Evolutionary conservation across 2,797 vertebrate genomes (phyloP), one percentile per base, ranked within the genome.

Genomic region (Rallus crepitans): DNA sequence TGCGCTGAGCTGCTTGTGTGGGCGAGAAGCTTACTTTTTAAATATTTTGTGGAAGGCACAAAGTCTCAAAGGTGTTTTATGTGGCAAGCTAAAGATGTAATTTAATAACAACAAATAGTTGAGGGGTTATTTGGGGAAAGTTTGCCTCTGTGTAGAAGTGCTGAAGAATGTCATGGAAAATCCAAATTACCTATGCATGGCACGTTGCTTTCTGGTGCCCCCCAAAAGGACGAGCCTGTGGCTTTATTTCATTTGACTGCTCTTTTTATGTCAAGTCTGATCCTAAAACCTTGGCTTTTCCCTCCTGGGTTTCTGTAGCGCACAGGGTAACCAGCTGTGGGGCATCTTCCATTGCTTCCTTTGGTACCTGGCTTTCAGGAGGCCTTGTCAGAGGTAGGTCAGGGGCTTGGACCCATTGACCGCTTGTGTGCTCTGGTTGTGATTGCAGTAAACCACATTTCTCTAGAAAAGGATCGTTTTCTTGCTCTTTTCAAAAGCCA

Each of bases 81-180:
- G 77, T 91, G 89, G 97, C 94, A 69, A 72, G 82, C 86, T 76
- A 10, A 92, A 89, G 96, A 48, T 82, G 77, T 91, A 85, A 93
- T 92, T 91, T 16, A 92, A 88, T 89, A 85, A 91, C 87, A 94
- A 57, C 90, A 84, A 94, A 90, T 27, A 81, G 70, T 37, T 40
- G 88, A 68, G 88, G 60, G 83, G 66, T 93, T 83, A 90, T 87
- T 91, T 2, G 9, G 93, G 89, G 79, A 42, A 81, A 82, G 56
- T 50, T 73, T 78, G 56, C 85, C 66, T 87, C 50, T 57, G 61
- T 78, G 72, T 57, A 80, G 76, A 75, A 81, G 28, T 14, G 48
- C 68, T 52, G 71, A 59, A 70, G 75, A 40, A 80, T 31, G 64
- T 12, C 27, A 56, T 31, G 75, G 53, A 91, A 89, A 89, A 31